A percentile compares a stretch with the other conserved stretches of the same genome.
Conservation (phyloP, 2,888 invertebrate species). For the Holacanthella duospinosa region DNA sequence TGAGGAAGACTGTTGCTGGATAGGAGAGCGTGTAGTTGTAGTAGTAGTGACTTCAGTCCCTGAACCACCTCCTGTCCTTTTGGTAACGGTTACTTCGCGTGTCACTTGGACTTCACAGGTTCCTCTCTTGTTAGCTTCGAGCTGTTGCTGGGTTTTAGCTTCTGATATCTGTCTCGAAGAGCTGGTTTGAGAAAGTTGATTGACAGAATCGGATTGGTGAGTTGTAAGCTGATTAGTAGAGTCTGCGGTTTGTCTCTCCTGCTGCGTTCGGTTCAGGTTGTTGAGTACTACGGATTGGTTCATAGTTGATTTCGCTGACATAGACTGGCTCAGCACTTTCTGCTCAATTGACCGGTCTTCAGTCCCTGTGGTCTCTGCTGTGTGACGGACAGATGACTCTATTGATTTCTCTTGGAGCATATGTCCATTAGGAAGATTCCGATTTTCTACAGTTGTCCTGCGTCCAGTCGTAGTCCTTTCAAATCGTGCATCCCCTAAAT, state of each 20-base stretch:
- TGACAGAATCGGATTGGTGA: background rate
- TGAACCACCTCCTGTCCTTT: slow-evolving; percentile 18
- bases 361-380: slow-evolving; percentile 26
- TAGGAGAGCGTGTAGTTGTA: slow-evolving; percentile 5
- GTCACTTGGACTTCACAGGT: slow-evolving; percentile 33
- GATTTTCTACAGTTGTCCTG: slow-evolving; percentile 28
- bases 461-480: slow-evolving; percentile 26
- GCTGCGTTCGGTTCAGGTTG: slow-evolving; percentile 12
- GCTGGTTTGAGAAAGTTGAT: background rate
- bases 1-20: background rate
- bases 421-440: slow-evolving; percentile 31
- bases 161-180: background rate
- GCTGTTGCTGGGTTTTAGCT: slow-evolving; percentile 11
- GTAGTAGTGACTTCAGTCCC: slow-evolving; percentile 18
- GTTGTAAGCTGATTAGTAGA: background rate
- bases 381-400: slow-evolving; percentile 29
- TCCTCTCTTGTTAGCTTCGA: slow-evolving; percentile 42
- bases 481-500: slow-evolving; percentile 31
- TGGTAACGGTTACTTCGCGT: slow-evolving; percentile 35
- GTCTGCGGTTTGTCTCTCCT: slow-evolving; percentile 8
- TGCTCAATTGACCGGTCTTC: slow-evolving; percentile 32
- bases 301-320: slow-evolving; percentile 33
- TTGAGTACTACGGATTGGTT: slow-evolving; percentile 33
- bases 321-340: slow-evolving; percentile 33
- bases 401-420: slow-evolving; percentile 31